Base-by-base conservation (phyloP, 2,797 vertebrate species). In the Brotogeris chrysoptera region DNA sequence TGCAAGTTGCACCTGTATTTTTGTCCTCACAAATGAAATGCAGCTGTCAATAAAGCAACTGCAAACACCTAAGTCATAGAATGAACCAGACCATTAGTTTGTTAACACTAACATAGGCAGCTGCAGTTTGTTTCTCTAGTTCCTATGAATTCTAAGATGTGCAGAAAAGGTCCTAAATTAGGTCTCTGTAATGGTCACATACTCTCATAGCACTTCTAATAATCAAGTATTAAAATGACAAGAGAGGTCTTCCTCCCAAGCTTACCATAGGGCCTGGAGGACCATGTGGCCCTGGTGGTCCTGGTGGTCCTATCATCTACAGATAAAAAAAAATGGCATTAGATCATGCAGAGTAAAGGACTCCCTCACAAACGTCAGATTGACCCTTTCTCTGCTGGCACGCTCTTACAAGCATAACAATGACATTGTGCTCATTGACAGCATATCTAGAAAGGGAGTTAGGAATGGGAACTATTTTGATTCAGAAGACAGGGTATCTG, bases 191-290 rank as follows among this genome's bases (percentile, higher is more conserved):
- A 79, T 7, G 10, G 27, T 65, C 36, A 13, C 43, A 49, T 46
- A 72, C 49, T 74, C 46, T 85, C 65, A 16, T 8, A 81, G 38
- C 39, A 70, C 10, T 60, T 84, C 57, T 14, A 23, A 36, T 79
- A 86, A 95, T n/a, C 43, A 85, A 71, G 5, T 9, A 90, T 64
- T 77, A 34, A 41, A 76, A 53, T 21, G 32, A 46, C 43, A 80
- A 64, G 21, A 88, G 47, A 7, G 20, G 16, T 83, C 17, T 25
- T 92, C 8, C 25, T 81, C 78, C 64, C 71, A 61, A 61, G 93
- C 99, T 98, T 98, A 99, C 99, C 99, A 99, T 99, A 78, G 99
- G 99, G 91, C 99, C 99, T 76, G 99, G 98, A 81, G 99, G 98
- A 70, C 99, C 99, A 44, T 99, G 99, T 32, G 99, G 99, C 17